These are phyloP conservation scores for Argentina silus DNA, from an alignment of 2,797 vertebrate genomes.

Conservation along the genomic window DNA sequence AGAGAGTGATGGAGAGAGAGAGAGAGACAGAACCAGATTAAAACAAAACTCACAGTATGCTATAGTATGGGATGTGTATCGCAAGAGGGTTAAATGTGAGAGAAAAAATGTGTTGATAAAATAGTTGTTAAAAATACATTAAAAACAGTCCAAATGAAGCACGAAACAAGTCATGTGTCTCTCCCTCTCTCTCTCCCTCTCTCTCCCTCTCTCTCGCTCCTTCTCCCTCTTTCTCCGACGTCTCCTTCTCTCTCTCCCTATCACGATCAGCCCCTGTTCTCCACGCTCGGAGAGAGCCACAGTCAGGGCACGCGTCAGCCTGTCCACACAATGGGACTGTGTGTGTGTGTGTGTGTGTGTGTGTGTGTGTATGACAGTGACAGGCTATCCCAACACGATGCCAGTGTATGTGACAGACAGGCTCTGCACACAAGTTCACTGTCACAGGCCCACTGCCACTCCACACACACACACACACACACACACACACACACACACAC, in stretches of 20 bases:
- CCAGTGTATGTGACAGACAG: slow-evolving; percentile 47
- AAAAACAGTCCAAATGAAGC: too few relatives aligned
- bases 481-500: background rate
- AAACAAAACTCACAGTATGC: background rate
- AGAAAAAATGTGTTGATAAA: background rate
- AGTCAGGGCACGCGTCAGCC: background rate
- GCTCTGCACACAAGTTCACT: background rate
- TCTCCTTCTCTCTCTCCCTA: background rate
- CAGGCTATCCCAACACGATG: slow-evolving; percentile 49
- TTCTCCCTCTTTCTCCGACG: background rate
- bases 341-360: background rate
- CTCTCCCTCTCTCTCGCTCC: background rate
- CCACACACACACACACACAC: slow-evolving; percentile 28
- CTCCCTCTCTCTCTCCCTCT: too few relatives aligned
- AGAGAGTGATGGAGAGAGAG: background rate
- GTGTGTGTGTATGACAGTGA: background rate
- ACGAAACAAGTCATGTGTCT: background rate
- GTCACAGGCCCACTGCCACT: slow-evolving; percentile 4
- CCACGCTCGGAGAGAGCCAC: background rate
- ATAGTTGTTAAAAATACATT: too few relatives aligned
- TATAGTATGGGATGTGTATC: background rate
- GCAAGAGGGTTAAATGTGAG: background rate
- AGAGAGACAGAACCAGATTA: background rate
- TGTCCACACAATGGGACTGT: background rate
- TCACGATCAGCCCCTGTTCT: background rate